phyloP scores from a whole-genome alignment of 2,797 vertebrate genomes.

The Malurus splendens region DNA sequence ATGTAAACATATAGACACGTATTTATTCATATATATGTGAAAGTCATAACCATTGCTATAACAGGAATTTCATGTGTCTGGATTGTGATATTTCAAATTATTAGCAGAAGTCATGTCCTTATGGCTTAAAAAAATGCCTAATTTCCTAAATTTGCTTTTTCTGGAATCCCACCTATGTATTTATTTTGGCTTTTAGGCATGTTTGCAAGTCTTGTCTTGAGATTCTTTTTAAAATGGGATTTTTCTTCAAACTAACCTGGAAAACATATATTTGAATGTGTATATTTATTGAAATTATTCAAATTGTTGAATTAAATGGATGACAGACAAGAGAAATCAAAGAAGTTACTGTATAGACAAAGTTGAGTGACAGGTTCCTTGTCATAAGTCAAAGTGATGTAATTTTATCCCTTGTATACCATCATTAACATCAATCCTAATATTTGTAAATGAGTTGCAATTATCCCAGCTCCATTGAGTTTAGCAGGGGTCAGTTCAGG shows the following conservation, averaged over 20 bases:
- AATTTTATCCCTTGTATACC: background rate
- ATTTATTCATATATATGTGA: background rate
- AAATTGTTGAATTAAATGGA: slow-evolving; percentile 11
- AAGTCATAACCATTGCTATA: background rate
- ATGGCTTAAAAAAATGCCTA: background rate
- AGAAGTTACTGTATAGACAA: background rate
- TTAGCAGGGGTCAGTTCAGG: background rate
- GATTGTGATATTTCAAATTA: background rate
- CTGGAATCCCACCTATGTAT: background rate
- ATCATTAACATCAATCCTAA: background rate
- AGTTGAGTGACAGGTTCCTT: background rate
- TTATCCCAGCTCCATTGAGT: background rate
- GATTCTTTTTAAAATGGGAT: background rate
- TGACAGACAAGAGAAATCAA: slow-evolving; percentile 33
- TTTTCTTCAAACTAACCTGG: background rate
- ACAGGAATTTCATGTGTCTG: background rate
- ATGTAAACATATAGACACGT: background rate
- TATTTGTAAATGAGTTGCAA: background rate
- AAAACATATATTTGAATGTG: background rate
- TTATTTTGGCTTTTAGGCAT: background rate
- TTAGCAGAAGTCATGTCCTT: background rate
- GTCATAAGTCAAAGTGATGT: background rate
- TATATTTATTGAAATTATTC: background rate
- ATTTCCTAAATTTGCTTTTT: background rate
- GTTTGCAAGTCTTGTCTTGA: background rate